Evolutionary conservation across 2,113 vertebrate genomes (phyloP), one percentile per base, ranked within the genome.

Genomic region (Ploceus nigricollis): DNA sequence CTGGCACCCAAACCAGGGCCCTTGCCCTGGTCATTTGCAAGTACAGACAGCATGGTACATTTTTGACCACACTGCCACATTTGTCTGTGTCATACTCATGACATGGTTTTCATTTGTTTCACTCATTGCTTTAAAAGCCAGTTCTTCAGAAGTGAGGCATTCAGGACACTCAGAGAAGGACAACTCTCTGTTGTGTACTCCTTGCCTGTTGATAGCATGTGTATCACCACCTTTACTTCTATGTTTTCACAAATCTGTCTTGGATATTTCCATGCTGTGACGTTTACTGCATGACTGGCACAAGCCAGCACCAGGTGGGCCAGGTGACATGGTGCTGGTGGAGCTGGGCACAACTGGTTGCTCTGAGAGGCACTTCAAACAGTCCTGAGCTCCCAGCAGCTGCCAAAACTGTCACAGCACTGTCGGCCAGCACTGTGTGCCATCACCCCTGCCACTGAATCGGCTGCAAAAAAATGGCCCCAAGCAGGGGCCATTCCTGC

Each of bases 371-470:
- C 3, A 0, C 30, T 31, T 66, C 24, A 18, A n/a, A 14, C 19
- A 28, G 28, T 0, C 3, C 50, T 21, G n/a, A 35, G 21, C 47
- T 25, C 35, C 44, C 1, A 5, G 35, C 44, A 35, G 30, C 61
- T 72, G 57, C 51, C 72, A 15, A 13, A 47, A 9, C 10, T 11
- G 0, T 33, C 64, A 7, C 3, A 1, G 24, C 33, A 5, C 30
- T 2, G 1, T 6, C 15, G 17, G 15, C 40, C 69, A 39, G 33
- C 3, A 0, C 64, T 12, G 53, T 31, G 66, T 72, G 23, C 57
- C 1, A 0, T 17, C 50, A 24, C 57, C 1, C 0, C 30, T 27
- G 54, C 35, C 10, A 0, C 56, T 24, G n/a, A 37, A n/a, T 4
- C 2, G 5, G 20, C 40, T 6, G 10, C 64, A 28, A 25, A 45